phyloP scores from a whole-genome alignment of 2,888 invertebrate species.

The Ptilodon capucinus region DNA sequence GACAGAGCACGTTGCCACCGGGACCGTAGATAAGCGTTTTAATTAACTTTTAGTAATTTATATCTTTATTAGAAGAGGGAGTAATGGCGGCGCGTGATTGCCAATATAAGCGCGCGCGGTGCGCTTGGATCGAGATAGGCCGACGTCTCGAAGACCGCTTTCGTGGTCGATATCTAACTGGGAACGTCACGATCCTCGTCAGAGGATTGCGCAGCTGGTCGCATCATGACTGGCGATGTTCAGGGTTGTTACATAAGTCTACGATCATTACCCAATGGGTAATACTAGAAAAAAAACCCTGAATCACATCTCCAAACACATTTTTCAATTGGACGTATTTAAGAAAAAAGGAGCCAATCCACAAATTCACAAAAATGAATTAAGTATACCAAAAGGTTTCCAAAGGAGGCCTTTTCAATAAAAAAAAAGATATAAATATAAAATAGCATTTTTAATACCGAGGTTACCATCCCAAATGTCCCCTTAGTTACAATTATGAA shows the following conservation, averaged over 20 bases:
- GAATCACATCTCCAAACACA: too few species aligned
- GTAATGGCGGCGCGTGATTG: conserved; percentile 69
- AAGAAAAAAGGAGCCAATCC: too few species aligned
- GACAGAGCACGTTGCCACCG: conserved; percentile 48
- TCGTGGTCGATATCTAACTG: conserved; percentile 47
- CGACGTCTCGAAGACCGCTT: conserved; percentile 32
- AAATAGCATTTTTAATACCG: too few species aligned
- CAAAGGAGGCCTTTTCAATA: too few species aligned
- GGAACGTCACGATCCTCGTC: conserved; percentile 50
- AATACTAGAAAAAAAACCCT: too few species aligned
- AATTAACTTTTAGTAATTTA: conserved; percentile 80
- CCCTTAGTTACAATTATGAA: too few species aligned
- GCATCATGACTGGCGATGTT: conserved; percentile 34
- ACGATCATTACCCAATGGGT: too few species aligned
- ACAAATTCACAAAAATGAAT: too few species aligned
- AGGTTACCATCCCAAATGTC: too few species aligned
- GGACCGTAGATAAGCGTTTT: conserved; percentile 67
- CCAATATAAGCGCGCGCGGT: conserved; percentile 47
- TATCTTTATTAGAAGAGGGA: conserved; percentile 72
- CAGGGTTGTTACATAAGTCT: conserved; percentile 13
- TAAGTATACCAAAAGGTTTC: too few species aligned
- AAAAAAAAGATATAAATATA: too few species aligned
- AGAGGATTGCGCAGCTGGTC: conserved; percentile 30
- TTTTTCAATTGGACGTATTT: too few species aligned
- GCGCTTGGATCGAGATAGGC: conserved; percentile 54